A percentile compares a stretch with the other conserved stretches of the same genome.
Conservation (phyloP, 1,140 invertebrate species). For the Philopotamus ludificatus region DNA sequence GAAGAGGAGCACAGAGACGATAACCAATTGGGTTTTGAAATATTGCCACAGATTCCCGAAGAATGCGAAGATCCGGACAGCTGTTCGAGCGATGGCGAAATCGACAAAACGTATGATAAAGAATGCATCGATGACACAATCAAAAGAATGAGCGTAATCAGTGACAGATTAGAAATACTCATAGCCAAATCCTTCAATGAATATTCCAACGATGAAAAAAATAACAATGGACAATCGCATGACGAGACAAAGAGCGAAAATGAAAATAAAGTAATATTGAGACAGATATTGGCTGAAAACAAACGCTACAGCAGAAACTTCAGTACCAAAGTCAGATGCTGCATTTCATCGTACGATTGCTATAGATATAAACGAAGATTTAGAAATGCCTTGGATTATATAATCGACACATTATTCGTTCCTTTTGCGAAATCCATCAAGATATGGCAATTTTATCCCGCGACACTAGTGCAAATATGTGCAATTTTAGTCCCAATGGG, state of each 20-base stretch:
- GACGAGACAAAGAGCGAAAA: too few relatives aligned
- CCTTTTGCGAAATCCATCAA: slow-evolving; percentile 51
- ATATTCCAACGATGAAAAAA: background rate
- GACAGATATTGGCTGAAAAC: background rate
- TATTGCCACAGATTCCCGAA: slow-evolving; percentile 55
- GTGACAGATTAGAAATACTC: slow-evolving; percentile 53
- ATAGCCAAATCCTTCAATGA: slow-evolving; percentile 47
- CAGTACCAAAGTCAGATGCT: background rate
- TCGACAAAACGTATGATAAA: slow-evolving; percentile 42
- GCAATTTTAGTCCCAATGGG: slow-evolving; percentile 48
- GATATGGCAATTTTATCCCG: slow-evolving; percentile 53
- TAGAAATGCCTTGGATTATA: slow-evolving; percentile 47
- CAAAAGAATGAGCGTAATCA: slow-evolving; percentile 53
- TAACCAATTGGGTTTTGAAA: slow-evolving; percentile 48
- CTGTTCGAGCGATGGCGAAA: slow-evolving; percentile 46
- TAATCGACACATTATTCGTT: slow-evolving; percentile 53
- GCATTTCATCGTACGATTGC: slow-evolving; percentile 46
- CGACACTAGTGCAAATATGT: slow-evolving; percentile 47
- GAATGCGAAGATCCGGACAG: slow-evolving; percentile 49
- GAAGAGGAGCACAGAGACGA: slow-evolving; percentile 28
- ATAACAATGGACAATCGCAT: background rate
- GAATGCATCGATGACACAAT: slow-evolving; percentile 49
- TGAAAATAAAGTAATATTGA: background rate
- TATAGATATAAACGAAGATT: slow-evolving; percentile 48
- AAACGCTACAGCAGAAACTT: background rate